Percentiles rank a stretch among this genome's conserved stretches.
These are phyloP conservation scores for Pelodiscus sinensis DNA, from an alignment of 2,113 vertebrate genomes.

Conservation along the genomic window DNA sequence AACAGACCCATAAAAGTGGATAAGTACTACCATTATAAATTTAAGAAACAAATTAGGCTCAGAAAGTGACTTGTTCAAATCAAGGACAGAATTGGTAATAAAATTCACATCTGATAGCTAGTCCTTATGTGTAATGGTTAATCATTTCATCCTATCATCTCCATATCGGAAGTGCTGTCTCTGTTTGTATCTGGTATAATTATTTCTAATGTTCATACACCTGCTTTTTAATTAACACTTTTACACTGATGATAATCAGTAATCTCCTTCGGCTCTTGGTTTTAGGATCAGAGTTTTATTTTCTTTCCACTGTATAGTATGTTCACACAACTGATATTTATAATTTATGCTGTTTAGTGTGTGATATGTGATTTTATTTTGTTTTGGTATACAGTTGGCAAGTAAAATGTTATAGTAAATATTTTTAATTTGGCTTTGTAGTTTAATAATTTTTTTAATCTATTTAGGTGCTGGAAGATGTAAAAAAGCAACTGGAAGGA, in stretches of 20 bases:
- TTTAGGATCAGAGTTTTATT: background rate
- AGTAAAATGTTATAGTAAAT: background rate
- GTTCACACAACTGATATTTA: background rate
- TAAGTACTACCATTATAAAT: background rate
- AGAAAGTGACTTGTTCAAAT: background rate
- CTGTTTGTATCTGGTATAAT: background rate
- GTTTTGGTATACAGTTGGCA: background rate
- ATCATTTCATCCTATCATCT: background rate
- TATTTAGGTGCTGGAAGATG: conserved; percentile 49
- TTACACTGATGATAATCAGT: background rate
- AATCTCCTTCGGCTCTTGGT: background rate
- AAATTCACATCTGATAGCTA: background rate
- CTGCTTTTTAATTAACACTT: background rate
- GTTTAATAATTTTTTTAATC: background rate
- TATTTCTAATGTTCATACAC: background rate
- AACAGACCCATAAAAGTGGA: background rate
- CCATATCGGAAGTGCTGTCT: background rate
- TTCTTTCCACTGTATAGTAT: background rate
- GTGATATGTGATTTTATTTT: background rate
- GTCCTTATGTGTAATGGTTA: background rate
- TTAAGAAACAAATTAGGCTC: background rate
- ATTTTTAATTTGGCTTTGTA: background rate
- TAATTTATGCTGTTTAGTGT: background rate
- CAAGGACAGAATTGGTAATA: background rate
- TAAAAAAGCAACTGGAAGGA: background rate